A percentile compares a stretch with the other conserved stretches of the same genome.
These are phyloP conservation scores for Poecilobothrus nobilitatus DNA, from an alignment of 2,888 invertebrate genomes.

Conservation along the genomic window DNA sequence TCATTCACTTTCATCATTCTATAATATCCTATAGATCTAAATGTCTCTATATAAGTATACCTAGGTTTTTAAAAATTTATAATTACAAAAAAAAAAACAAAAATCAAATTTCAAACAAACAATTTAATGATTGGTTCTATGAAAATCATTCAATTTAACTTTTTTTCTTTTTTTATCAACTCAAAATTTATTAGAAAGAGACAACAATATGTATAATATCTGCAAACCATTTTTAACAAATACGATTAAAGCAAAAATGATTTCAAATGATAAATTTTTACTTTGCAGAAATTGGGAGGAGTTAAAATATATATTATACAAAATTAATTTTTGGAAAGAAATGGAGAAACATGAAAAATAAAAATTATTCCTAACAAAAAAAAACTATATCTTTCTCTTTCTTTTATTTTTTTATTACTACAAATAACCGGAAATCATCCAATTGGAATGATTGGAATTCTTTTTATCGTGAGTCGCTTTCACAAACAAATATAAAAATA, in stretches of 20 bases:
- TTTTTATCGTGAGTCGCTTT: not conserved
- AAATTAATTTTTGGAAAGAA: not conserved
- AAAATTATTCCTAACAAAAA: not conserved
- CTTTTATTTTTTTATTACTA: not conserved
- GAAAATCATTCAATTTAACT: too few relatives aligned
- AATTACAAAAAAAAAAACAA: too few relatives aligned
- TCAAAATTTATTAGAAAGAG: not conserved
- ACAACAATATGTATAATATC: not conserved
- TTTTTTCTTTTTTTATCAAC: not conserved
- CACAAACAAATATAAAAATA: not conserved
- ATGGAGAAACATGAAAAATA: not conserved
- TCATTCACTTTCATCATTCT: too few relatives aligned
- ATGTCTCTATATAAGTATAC: too few relatives aligned
- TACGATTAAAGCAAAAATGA: too few relatives aligned
- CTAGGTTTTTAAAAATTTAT: too few relatives aligned
- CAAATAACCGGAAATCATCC: not conserved
- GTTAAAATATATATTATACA: not conserved
- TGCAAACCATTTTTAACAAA: not conserved
- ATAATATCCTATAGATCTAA: too few relatives aligned
- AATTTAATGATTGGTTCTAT: not conserved
- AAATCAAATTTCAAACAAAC: not conserved
- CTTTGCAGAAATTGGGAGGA: not conserved
- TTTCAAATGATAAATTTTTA: not conserved
- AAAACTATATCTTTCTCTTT: not conserved
- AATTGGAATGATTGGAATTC: not conserved